These are phyloP conservation scores for Elachura formosa DNA, from an alignment of 2,113 vertebrate genomes.

Conservation along the genomic window DNA sequence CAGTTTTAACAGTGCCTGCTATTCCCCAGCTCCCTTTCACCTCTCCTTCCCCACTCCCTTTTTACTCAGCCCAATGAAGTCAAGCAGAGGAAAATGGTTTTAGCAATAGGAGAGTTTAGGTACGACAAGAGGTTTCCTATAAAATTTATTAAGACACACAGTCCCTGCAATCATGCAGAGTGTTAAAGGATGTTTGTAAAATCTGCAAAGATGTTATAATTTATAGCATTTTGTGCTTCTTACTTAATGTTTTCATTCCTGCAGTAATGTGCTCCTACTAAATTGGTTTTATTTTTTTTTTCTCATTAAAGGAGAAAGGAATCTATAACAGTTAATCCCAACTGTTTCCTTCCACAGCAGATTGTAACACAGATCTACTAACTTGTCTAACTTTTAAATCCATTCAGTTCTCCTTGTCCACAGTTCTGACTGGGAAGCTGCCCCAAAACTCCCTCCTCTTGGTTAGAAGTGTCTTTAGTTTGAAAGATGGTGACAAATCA, in stretches of 20 bases:
- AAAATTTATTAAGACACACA: background rate
- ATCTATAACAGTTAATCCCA: background rate
- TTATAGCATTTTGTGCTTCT: background rate
- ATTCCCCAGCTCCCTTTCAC: background rate
- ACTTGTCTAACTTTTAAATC: background rate
- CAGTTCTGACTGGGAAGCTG: background rate
- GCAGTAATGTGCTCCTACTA: background rate
- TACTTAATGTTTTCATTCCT: background rate
- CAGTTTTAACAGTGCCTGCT: background rate
- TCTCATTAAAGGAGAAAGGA: background rate
- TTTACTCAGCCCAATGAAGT: background rate
- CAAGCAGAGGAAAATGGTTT: background rate
- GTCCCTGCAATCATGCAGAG: background rate
- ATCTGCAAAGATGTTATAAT: background rate
- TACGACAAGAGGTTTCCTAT: background rate
- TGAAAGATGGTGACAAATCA: background rate
- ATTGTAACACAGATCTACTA: background rate
- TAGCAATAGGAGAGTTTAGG: background rate
- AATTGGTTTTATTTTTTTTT: background rate
- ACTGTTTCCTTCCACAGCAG: background rate
- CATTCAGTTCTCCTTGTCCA: background rate
- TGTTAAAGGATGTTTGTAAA: background rate
- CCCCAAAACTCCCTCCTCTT: background rate
- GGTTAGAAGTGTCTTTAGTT: background rate
- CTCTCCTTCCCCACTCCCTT: background rate